Base-by-base conservation (phyloP, 2,888 invertebrate genomes). In the Synergus gifuensis region DNA sequence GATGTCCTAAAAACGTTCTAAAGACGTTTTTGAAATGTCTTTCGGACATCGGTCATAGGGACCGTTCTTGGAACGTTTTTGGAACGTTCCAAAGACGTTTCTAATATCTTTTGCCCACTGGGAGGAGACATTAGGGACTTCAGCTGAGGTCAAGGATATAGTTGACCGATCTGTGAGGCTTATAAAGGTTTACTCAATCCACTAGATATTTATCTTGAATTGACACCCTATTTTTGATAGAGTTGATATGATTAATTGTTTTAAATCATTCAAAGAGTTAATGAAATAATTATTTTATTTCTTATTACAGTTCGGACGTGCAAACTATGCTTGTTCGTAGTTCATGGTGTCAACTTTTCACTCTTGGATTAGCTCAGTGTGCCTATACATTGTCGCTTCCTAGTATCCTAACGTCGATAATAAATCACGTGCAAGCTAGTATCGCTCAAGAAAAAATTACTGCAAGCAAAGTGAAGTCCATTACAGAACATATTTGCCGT, bases 261-360 rank as follows among this genome's bases (percentile, higher is more conserved):
- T 49, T 11, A 16, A 49, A 49, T 1, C 1, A 64, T 44, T 78
- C 42, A n/a, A 62, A 40, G 22, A 22, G 73, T 46, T 78, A 46
- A 12, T 54, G 44, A 40, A 22, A 8, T 58, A 22, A 62, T 16
- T 3, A 40, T 36, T 18, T 49, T 40, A 22, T 58, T 22, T 44
- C 28, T n/a, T 22, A 64, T 93, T 94, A 79, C 92, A 97, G 98
- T 80, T 94, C 95, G 81, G 97, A 98, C 83, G 94, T 96, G 78
- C 98, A 98, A 93, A 96, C 97, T 86, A 94, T 95, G 0, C 93
- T 99, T 62, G 94, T 99, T 83, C 96, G 97, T 90, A 95, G 96
- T 78, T 97, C 97, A 88, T 99, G 99, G 99, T 96, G 98, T 81
- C 98, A 98, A 90, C 92, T 99, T 82, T 97, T 99, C 91, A 96